Evolutionary conservation across 2,797 vertebrate species (phyloP), one percentile per base, ranked within the genome.

Genomic region (Toxotes lorentzi): DNA sequence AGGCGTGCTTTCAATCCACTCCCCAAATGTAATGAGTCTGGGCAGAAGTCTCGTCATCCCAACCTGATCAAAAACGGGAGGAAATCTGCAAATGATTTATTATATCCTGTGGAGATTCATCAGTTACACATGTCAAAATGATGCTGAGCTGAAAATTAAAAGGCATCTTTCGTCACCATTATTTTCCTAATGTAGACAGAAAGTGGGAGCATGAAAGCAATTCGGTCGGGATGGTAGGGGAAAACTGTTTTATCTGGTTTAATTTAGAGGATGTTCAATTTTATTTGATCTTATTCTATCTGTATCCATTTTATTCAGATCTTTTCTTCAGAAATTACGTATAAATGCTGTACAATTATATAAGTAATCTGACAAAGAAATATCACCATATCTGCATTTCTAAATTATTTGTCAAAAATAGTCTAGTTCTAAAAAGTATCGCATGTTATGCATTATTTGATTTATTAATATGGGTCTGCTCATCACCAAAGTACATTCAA

Each of bases 71-170:
- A 91, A 92, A 92, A 81, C 45, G 32, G 78, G 78, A 81, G 76
- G 66, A 89, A 89, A 93, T 91, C 92, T 93, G 93, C 86, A 93
- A 93, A 94, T 92, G 78, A 93, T 94, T 89, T 93, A 89, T 93
- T 76, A 93, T 82, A 50, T 94, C 94, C 92, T 90, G 92, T 70
- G 84, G 92, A 91, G 93, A 90, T 90, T 92, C 88, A 91, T 92
- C 91, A 90, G 89, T 92, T 92, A 90, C 89, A 92, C 90, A 87
- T 89, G 91, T 93, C 89, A 90, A 86, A 91, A 90, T 83, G 88
- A 90, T 85, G 93, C 89, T 91, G 92, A 94, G 93, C 79, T 68
- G 94, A 92, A 93, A 94, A 94, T 94, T 91, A 92, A 93, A 94
- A 80, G 80, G 62, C 86, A 71, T 89, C 85, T 87, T 89, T 90